Evolutionary conservation across 2,113 vertebrate species (phyloP), one percentile per base, ranked within the genome.

Genomic region (Arvicanthis niloticus): DNA sequence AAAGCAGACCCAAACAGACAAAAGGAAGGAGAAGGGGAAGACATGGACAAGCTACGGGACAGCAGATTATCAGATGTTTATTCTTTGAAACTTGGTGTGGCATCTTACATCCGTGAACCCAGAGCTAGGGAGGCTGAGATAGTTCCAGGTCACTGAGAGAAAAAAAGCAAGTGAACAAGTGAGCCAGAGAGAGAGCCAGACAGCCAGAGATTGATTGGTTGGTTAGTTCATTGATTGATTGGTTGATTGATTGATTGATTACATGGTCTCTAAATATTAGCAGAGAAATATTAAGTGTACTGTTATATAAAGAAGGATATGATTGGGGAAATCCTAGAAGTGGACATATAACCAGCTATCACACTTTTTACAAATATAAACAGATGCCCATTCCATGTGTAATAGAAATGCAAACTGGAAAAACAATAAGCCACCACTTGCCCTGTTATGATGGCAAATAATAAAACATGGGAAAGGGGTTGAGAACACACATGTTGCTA

Each of bases 381-480:
- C 76, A 88, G 51, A 89, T 80, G n/a, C 58, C 89, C 70, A 45
- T 89, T 94, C 80, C 92, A 85, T 88, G 67, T 81, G 88, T 48
- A 60, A 68, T 1, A 88, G 77, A 96, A 94, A 88, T 62, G 65
- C 75, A 90, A 87, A 76, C 16, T 77, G 73, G 73, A 91, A 93
- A 97, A 96, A 72, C 29, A 77, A 91, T 42, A 56, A 67, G 40
- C 67, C 11, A 37, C 37, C 31, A 24, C 73, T 94, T 90, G 88
- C 65, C 96, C 67, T 93, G 60, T 75, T 88, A 89, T 31, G 4
- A 51, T 78, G 56, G 37, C 62, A 91, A 89, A 68, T 84, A 75
- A 91, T 58, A 73, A 81, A 93, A 48, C 60, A 76, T 51, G 45
- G 2, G 22, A 53, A 56, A 45, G 37, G 68, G 81, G 31, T 3